Evolutionary conservation across 2,888 invertebrate species (phyloP).

Genomic region (Tipula confusa): DNA sequence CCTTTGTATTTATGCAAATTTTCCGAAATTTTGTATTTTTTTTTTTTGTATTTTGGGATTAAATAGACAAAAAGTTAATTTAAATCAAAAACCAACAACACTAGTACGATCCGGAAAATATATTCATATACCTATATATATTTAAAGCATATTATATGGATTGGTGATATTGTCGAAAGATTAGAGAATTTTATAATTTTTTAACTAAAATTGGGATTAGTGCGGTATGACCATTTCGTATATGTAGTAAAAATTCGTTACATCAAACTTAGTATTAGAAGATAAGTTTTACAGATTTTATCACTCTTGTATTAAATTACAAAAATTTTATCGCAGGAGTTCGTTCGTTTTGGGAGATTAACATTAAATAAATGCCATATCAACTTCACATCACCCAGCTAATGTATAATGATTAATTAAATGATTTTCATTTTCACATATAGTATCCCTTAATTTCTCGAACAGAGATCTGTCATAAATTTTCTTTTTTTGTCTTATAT

Average conservation of each 20-base stretch:
- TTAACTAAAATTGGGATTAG: not conserved
- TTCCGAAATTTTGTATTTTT: not conserved
- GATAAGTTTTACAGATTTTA: not conserved
- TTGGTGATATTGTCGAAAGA: not conserved
- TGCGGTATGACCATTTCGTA: not conserved
- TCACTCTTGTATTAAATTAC: not conserved
- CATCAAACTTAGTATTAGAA: not conserved
- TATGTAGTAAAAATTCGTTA: not conserved
- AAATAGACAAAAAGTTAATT: not conserved
- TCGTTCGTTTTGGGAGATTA: not conserved
- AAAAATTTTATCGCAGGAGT: not conserved
- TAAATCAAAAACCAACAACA: not conserved
- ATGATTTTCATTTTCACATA: not conserved
- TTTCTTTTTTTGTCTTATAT: not conserved
- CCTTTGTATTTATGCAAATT: constrained; percentile 7
- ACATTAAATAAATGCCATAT: not conserved
- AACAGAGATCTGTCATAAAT: not conserved
- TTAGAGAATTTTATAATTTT: not conserved
- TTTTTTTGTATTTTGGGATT: not conserved
- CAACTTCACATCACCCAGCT: not conserved
- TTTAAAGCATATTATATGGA: not conserved
- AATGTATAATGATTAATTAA: not conserved
- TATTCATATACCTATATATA: not conserved
- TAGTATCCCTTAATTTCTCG: not conserved
- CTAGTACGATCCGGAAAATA: not conserved